phyloP scores from a whole-genome alignment of 64 coral and sea anemone species.

The Porites australiensis region DNA sequence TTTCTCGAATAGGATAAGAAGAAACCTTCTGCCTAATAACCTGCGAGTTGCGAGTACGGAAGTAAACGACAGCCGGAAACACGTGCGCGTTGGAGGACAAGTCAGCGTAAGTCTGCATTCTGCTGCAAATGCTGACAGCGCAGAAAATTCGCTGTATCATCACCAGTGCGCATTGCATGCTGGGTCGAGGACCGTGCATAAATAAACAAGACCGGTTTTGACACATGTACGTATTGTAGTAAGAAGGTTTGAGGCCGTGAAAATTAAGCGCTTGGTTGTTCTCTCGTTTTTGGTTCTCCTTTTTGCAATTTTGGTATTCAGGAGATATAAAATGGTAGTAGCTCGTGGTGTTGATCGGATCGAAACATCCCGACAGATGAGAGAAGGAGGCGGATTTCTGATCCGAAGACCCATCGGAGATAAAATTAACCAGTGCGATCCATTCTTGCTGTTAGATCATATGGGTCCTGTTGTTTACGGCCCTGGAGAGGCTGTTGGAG shows the following conservation, averaged over 20 bases:
- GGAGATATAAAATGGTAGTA: conserved; percentile 41
- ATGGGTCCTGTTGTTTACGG: conserved; percentile 87
- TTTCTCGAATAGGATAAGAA: too few relatives aligned
- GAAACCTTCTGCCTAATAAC: too few relatives aligned
- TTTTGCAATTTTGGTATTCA: background rate
- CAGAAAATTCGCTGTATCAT: conserved; percentile 30
- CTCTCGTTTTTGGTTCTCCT: background rate
- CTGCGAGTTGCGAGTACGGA: too few relatives aligned
- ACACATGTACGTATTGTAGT: too few relatives aligned
- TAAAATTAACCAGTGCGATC: conserved; percentile 76
- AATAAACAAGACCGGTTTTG: background rate
- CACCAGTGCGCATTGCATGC: conserved; percentile 40
- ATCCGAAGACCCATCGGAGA: conserved; percentile 95
- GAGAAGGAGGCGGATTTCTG: conserved; percentile 98
- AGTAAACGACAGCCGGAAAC: too few relatives aligned
- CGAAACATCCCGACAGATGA: conserved; percentile 85
- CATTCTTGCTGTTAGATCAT: conserved; percentile 94
- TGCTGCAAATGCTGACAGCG: background rate
- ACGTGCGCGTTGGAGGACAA: background rate
- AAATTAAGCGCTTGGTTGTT: too few relatives aligned
- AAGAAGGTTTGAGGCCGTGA: too few relatives aligned
- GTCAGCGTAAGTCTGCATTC: background rate
- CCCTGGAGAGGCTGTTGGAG: conserved; percentile 91
- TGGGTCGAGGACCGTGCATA: background rate
- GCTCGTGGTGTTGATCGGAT: conserved; percentile 69